Base-by-base conservation (phyloP, 1,140 invertebrate species). In the Heliothis virescens region DNA sequence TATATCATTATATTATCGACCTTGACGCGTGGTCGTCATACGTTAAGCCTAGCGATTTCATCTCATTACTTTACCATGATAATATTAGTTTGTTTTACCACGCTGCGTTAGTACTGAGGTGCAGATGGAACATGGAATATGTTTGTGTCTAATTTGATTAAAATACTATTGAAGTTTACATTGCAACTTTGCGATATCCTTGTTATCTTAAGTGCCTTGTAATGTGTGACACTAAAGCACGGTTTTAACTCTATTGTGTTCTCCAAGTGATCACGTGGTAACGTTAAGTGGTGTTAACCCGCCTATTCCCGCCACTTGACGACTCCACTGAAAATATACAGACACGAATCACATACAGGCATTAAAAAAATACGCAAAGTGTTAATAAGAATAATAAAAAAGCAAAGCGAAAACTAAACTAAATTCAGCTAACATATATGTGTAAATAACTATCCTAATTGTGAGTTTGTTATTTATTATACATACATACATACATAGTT, bases 171-270 rank as follows among this genome's bases (percentile, higher is more conserved):
- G 34, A 16, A 50, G 16, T 48, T 41, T 12, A 48, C 41, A 13
- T n/a, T 16, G 41, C 18, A 48, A 48, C 16, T 21, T 67, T 9
- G 41, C 63, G 16, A 48, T 67, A 67, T 67, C 41, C 48, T 67
- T 67, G 63, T 48, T 67, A 67, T 67, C 63, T 67, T 16, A 67
- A 48, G 63, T 67, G 62, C n/a, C 62, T 47, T 47, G 47, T 11
- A 63, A 12, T 47, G 10, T 47, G 60, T 63, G n/a, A 16, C 60
- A 63, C 60, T 65, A 65, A 65, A 65, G 34, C 15, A 65, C 34
- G 29, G 62, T 34, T 47, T 65, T 65, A 47, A n/a, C 15, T 34
- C 60, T 65, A 47, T 65, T 65, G 62, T 65, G 26, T n/a, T n/a
- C 57, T n/a, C 11, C 3, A 13, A 48, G 41, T 48, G 18, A 11